Conservation (phyloP, 1,140 invertebrate species). For the Lutraria rhynchaena region DNA sequence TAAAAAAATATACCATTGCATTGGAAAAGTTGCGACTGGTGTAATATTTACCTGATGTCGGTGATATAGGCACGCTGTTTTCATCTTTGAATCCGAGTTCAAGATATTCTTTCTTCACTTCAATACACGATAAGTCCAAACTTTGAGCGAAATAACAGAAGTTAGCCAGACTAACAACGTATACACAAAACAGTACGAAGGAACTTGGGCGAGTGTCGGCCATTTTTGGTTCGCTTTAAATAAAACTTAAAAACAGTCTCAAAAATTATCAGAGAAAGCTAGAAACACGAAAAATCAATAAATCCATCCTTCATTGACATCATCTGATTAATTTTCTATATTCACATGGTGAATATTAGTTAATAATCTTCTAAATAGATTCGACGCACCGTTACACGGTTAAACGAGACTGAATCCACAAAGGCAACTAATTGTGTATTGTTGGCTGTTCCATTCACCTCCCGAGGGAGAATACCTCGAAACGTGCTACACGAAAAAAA, state of each 20-base stretch:
- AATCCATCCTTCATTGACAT: constrained; percentile 23
- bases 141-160: constrained; percentile 8
- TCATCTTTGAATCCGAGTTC: constrained; percentile 49
- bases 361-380: neutral
- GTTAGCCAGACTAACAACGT: constrained; percentile 24
- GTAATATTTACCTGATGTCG: constrained; percentile 39
- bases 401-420: constrained; percentile 15
- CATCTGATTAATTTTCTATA: constrained; percentile 13
- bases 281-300: constrained; percentile 30
- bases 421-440: constrained; percentile 42
- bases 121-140: constrained; percentile 57
- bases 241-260: neutral
- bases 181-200: constrained; percentile 11
- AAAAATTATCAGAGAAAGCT: constrained; percentile 2
- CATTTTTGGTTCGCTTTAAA: constrained; percentile 32
- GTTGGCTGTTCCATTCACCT: constrained; percentile 18
- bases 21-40: too few species aligned
- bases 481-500: too few species aligned
- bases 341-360: constrained; percentile 11
- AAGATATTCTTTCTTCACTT: constrained; percentile 52
- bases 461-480: neutral
- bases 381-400: neutral
- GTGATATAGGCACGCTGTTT: constrained; percentile 42
- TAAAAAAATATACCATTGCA: too few species aligned
- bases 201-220: constrained; percentile 36